phyloP scores from a whole-genome alignment of 2,113 vertebrate genomes.

The Muntiacus muntjak region DNA sequence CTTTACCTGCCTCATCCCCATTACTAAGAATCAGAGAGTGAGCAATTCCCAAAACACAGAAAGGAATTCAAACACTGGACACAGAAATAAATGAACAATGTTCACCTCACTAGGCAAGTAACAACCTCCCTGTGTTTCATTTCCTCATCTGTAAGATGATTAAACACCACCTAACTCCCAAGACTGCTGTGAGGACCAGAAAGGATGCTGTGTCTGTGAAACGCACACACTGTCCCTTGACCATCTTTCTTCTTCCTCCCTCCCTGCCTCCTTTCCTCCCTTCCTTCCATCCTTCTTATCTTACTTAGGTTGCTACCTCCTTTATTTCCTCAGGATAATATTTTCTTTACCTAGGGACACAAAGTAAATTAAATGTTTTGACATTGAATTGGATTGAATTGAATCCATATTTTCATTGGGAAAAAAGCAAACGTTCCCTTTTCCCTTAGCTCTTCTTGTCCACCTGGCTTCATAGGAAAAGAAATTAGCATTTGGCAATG shows the following conservation, averaged over 20 bases:
- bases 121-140: neutral
- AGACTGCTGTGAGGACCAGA: neutral
- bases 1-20: neutral
- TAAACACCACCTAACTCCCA: neutral
- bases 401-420: neutral
- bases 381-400: neutral
- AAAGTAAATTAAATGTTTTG: neutral
- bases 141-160: neutral
- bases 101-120: neutral
- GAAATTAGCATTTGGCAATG: neutral
- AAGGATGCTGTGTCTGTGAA: neutral
- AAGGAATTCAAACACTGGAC: neutral
- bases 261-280: neutral
- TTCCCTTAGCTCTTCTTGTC: neutral
- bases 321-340: neutral
- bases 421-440: neutral
- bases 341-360: neutral
- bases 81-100: neutral
- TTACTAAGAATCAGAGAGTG: neutral
- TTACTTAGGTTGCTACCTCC: neutral
- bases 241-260: neutral
- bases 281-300: neutral
- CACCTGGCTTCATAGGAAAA: constrained; percentile 1
- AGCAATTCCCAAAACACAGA: neutral
- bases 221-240: neutral